A percentile compares a stretch with the other conserved stretches of the same genome.
Evolutionary conservation across 1,140 invertebrate genomes (phyloP).

Genomic region (Apis laboriosa): DNA sequence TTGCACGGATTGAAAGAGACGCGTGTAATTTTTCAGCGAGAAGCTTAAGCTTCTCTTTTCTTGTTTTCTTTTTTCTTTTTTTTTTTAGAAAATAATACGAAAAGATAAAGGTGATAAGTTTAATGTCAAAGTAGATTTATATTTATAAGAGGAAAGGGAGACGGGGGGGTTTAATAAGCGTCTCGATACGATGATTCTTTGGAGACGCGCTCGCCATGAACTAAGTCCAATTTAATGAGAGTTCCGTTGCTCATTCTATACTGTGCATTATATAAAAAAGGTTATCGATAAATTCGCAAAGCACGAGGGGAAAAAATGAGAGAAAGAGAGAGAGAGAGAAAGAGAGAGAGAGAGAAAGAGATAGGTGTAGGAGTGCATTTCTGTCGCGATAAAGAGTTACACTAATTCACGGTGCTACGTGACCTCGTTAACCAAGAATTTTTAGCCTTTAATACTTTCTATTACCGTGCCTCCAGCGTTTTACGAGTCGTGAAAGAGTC

Average conservation of each 20-base stretch:
- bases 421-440: conserved; percentile 28
- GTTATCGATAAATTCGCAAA: conserved; percentile 7
- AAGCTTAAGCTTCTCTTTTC: not conserved
- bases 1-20: not conserved
- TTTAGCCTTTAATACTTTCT: not conserved
- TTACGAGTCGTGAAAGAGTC: not conserved
- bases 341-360: not conserved
- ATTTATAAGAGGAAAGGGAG: not conserved
- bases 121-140: no score
- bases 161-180: not conserved
- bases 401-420: not conserved
- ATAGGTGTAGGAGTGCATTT: not conserved
- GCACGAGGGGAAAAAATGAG: not conserved
- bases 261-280: not conserved
- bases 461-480: not conserved
- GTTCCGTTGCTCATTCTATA: not conserved
- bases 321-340: not conserved
- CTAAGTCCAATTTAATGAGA: conserved; percentile 16
- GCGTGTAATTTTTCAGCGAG: not conserved
- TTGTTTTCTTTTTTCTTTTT: no score
- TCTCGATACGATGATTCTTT: not conserved
- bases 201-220: no score
- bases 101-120: not conserved
- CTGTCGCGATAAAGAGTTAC: not conserved
- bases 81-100: no score